Evolutionary conservation across 2,797 vertebrate genomes (phyloP).

Genomic region (Alectoris magna): DNA sequence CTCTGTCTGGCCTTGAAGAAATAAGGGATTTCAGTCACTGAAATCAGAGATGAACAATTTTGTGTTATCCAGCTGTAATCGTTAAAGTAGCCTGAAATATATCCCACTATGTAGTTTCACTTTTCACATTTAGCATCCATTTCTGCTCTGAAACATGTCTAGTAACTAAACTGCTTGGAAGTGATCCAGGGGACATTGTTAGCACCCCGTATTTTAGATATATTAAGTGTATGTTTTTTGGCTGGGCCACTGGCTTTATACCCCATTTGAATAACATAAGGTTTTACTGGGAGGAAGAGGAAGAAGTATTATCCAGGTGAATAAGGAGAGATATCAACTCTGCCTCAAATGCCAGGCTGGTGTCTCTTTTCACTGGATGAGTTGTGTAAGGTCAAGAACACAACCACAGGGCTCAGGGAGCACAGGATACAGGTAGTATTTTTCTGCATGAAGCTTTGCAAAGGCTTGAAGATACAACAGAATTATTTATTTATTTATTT

Average conservation of each 20-base stretch:
- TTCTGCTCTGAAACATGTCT: constrained; percentile 36
- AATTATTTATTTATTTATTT: too few species aligned
- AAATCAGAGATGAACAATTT: neutral
- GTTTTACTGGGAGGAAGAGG: constrained; percentile 5
- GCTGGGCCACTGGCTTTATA: neutral
- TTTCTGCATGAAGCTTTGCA: neutral
- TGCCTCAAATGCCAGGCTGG: neutral
- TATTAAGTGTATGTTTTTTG: constrained; percentile 29
- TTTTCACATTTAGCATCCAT: constrained; percentile 15
- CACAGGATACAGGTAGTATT: neutral
- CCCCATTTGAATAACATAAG: constrained; percentile 34
- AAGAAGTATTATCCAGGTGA: neutral
- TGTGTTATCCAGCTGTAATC: neutral
- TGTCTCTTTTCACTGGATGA: constrained; percentile 12
- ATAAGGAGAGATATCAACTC: neutral
- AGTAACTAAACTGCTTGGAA: constrained; percentile 27
- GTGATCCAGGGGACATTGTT: neutral
- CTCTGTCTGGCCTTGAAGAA: neutral
- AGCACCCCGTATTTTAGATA: constrained; percentile 26
- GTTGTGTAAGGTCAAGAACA: constrained; percentile 14
- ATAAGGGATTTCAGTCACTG: neutral
- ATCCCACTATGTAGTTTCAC: neutral
- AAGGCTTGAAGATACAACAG: neutral
- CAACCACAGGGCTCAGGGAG: neutral
- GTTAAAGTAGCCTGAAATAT: neutral